Evolutionary conservation across 2,888 invertebrate genomes (phyloP).

Genomic region (Amphipoea lucens): DNA sequence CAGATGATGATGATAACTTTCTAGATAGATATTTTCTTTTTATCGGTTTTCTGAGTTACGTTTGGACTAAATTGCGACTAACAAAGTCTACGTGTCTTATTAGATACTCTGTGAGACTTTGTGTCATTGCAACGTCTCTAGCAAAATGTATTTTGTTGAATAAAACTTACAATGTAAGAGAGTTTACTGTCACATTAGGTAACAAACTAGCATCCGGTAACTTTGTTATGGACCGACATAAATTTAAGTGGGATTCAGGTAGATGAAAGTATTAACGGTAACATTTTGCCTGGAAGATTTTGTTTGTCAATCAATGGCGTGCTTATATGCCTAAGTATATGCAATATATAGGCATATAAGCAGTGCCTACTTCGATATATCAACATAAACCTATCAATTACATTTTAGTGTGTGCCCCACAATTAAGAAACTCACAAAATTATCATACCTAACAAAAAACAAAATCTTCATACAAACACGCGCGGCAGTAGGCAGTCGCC

Average conservation of each 20-base stretch:
- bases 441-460: too few species aligned
- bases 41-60: background rate
- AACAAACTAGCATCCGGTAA: constrained; percentile 46
- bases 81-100: background rate
- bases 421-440: too few species aligned
- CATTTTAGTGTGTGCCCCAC: too few species aligned
- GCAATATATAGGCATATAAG: too few species aligned
- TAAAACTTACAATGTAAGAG: constrained; percentile 57
- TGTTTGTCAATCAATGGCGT: background rate
- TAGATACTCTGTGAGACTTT: background rate
- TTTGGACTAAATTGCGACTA: background rate
- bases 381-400: too few species aligned
- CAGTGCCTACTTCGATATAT: too few species aligned
- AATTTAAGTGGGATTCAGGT: constrained; percentile 34
- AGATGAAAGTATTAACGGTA: background rate
- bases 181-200: constrained; percentile 38
- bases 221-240: constrained; percentile 38
- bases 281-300: too few species aligned
- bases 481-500: too few species aligned
- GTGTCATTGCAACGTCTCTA: constrained; percentile 5
- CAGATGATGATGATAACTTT: background rate
- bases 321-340: too few species aligned
- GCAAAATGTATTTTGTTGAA: constrained; percentile 30
- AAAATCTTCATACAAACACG: too few species aligned
- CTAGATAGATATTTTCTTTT: background rate